Evolutionary conservation across 2,113 vertebrate genomes (phyloP), one percentile per base, ranked within the genome.

Genomic region (Cebus imitator): DNA sequence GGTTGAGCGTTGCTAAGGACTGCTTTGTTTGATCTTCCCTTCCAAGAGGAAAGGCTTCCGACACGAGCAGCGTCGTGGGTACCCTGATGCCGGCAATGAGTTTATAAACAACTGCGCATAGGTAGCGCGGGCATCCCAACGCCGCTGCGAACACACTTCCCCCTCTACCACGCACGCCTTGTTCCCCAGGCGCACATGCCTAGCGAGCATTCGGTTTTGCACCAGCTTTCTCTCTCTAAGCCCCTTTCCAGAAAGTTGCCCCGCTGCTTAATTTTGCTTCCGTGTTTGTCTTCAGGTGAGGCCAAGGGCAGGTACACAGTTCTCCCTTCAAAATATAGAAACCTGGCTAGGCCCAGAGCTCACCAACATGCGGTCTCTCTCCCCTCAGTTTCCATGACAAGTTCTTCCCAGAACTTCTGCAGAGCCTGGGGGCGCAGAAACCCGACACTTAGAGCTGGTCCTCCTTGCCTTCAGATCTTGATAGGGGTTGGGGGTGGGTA

Each of bases 401-500:
- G 27, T 64, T 64, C 27, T 27, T 50, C 9, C 8, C 17, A 68
- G 35, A 87, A 37, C 10, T n/a, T 79, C 30, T 17, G 30, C 73
- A 37, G 57, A 82, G 23, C 35, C 23, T 0, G 27, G 5, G 2
- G 61, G 43, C 45, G 0, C 66, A 4, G 37, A 35, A 64, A 6
- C 21, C 10, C 0, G 20, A 43, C 18, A 43, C 14, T 13, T 37
- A 16, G 40, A 4, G 0, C 52, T 35, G 17, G 7, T 37, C 37
- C 32, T 76, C 52, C 55, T 76, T 14, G 11, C 27, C 32, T 87
- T 76, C 13, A 17, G 9, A n/a, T 83, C 35, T 0, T 0, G 35
- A 1, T 27, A 4, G 3, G 0, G n/a, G 35, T 45, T 64, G 27
- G 61, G 30, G 27, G 27, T 27, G 0, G 3, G 0, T 3, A 6